phyloP scores from a whole-genome alignment of 23 tunicate species.

The Diplosoma virens region DNA sequence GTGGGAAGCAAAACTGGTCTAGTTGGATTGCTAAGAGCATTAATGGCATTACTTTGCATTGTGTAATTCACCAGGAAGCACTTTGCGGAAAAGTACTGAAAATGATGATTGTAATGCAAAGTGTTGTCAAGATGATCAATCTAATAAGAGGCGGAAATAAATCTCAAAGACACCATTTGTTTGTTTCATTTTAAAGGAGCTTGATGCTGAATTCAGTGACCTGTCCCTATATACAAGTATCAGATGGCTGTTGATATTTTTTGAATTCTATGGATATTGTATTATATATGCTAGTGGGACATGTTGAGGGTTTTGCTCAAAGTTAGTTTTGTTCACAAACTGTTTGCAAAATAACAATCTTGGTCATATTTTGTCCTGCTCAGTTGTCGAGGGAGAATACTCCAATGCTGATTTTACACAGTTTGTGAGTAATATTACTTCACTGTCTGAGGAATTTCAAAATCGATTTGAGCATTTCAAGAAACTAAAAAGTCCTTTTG shows the following conservation, averaged over 20 bases:
- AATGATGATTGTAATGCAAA: constrained; percentile 16
- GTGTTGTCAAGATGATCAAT: constrained; percentile 17
- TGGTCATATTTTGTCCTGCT: constrained; percentile 12
- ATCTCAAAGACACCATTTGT: constrained; percentile 6
- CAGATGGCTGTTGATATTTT: constrained; percentile 32
- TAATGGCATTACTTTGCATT: constrained; percentile 10
- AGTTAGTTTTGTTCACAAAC: constrained; percentile 1
- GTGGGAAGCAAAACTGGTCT: constrained; percentile 26
- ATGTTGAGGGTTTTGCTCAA: constrained; percentile 33
- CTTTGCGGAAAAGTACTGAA: constrained; percentile 31
- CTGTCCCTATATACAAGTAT: constrained; percentile 26
- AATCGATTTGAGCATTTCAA: constrained; percentile 15
- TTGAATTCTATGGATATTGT: too few relatives aligned
- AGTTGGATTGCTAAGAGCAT: constrained; percentile 17
- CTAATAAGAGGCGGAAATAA: constrained; percentile 25
- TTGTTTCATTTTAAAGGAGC: background rate
- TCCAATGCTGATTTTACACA: constrained; percentile 25
- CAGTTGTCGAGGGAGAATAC: constrained; percentile 8
- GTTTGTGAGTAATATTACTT: background rate
- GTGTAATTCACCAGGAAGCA: constrained; percentile 26
- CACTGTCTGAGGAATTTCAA: constrained; percentile 5
- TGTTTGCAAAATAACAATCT: constrained; percentile 26
- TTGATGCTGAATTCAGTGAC: constrained; percentile 24
- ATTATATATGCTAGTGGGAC: constrained; percentile 11
- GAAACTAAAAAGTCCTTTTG: constrained; percentile 8